These are phyloP conservation scores for Holacanthella duospinosa DNA, from an alignment of 2,888 invertebrate genomes.

Conservation along the genomic window DNA sequence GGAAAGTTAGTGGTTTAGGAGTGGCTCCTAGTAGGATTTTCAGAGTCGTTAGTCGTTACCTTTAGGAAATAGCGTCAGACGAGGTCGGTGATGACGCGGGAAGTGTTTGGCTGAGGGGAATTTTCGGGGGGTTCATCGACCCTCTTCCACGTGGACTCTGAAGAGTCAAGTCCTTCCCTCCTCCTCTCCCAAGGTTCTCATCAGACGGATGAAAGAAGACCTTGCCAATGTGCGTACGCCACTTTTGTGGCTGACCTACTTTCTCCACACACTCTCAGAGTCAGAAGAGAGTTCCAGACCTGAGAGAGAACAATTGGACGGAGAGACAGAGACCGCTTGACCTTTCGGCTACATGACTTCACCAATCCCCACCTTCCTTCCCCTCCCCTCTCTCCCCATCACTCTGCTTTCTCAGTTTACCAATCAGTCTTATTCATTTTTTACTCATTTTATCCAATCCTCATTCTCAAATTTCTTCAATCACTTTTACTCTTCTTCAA, in stretches of 20 bases:
- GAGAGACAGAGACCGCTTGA: constrained; percentile 16
- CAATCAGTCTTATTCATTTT: too few relatives aligned
- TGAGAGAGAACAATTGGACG: too few relatives aligned
- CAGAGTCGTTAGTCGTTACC: constrained; percentile 22
- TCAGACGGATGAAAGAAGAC: background rate
- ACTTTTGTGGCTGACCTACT: constrained; percentile 17
- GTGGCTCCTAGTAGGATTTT: too few relatives aligned
- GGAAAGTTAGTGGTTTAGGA: background rate
- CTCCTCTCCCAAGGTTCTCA: constrained; percentile 16
- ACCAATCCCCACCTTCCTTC: constrained; percentile 1
- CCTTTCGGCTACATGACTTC: constrained; percentile 18
- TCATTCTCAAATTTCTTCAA: background rate
- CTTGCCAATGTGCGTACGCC: constrained; percentile 9
- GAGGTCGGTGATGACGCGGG: constrained; percentile 36
- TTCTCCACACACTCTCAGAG: constrained; percentile 8
- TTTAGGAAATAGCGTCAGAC: constrained; percentile 33
- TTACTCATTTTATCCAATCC: too few relatives aligned
- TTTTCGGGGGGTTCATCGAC: constrained; percentile 34
- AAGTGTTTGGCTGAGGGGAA: constrained; percentile 26
- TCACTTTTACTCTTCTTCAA: background rate
- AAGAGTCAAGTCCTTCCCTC: constrained; percentile 7
- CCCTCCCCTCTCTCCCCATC: constrained; percentile 1
- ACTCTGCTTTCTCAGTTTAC: too few relatives aligned
- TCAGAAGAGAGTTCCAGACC: too few relatives aligned
- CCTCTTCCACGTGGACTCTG: constrained; percentile 25